Conservation (phyloP, 2,888 invertebrate species). For the Gasteruption jaculator region DNA sequence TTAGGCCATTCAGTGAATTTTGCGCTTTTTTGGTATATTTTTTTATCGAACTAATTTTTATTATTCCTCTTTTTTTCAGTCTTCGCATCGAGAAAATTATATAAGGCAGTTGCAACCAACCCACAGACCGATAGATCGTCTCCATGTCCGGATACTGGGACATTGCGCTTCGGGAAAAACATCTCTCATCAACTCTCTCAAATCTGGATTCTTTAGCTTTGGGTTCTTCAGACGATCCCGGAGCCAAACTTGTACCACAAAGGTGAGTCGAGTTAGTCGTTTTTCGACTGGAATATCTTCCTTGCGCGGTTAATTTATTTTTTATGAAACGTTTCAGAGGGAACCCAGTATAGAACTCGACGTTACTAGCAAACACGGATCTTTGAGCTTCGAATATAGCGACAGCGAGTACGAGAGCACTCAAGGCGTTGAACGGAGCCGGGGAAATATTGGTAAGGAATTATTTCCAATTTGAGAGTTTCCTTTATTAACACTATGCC, state of each 20-base stretch:
- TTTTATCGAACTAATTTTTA: no score
- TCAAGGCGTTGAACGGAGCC: constrained; percentile 46
- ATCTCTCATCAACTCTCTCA: constrained; percentile 62
- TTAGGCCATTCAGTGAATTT: no score
- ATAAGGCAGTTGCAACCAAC: constrained; percentile 63
- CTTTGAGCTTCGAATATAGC: constrained; percentile 57
- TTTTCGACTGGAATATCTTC: constrained; percentile 6
- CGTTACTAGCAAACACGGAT: constrained; percentile 58
- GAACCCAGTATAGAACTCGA: constrained; percentile 58
- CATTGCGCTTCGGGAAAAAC: constrained; percentile 72
- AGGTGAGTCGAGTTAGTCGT: constrained; percentile 29
- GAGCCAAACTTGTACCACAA: constrained; percentile 43
- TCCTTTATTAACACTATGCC: no score
- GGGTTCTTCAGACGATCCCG: constrained; percentile 62
- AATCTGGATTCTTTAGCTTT: constrained; percentile 62
- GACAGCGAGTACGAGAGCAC: constrained; percentile 49
- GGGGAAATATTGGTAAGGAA: constrained; percentile 45
- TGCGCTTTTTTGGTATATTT: not conserved
- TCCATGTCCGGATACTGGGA: constrained; percentile 69
- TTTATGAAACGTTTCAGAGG: constrained; percentile 51
- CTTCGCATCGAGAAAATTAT: constrained; percentile 53
- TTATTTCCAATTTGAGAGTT: no score
- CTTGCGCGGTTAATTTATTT: constrained; percentile 14
- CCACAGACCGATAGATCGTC: constrained; percentile 56
- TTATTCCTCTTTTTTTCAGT: constrained; percentile 33